Percentiles rank a stretch among this genome's conserved stretches.
These are phyloP conservation scores for Pollachius pollachius DNA, from an alignment of 2,113 vertebrate genomes.

Conservation along the genomic window DNA sequence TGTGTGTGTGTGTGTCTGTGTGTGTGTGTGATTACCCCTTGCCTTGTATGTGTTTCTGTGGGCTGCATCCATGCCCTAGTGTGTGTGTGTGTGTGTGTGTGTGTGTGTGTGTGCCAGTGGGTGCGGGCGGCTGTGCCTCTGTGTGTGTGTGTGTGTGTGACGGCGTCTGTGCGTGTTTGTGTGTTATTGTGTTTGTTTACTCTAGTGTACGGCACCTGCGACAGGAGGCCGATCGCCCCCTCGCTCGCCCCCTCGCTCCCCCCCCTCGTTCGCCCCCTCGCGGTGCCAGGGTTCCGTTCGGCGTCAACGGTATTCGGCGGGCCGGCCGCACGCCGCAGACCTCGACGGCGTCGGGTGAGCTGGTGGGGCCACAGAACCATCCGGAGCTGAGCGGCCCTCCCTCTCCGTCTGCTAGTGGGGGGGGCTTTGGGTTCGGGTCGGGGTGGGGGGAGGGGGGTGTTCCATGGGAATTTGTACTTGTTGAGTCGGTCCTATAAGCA, in stretches of 20 bases:
- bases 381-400: background rate
- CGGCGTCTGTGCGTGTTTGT: background rate
- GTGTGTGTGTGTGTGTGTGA: background rate
- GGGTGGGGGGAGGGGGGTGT: too few relatives aligned
- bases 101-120: constrained; percentile 6
- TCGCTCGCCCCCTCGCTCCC: constrained; percentile 17
- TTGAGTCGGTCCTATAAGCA: too few relatives aligned
- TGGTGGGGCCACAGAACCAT: too few relatives aligned
- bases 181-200: constrained; percentile 24
- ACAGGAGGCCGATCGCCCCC: constrained; percentile 46
- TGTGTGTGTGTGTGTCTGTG: background rate
- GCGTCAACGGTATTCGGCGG: constrained; percentile 26
- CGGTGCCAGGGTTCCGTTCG: constrained; percentile 26
- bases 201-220: constrained; percentile 63
- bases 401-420: background rate
- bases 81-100: background rate
- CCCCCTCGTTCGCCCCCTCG: background rate
- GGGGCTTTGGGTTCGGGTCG: background rate
- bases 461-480: too few relatives aligned
- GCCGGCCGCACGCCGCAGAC: constrained; percentile 21
- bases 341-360: background rate
- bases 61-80: background rate
- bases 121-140: background rate
- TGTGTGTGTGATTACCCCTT: background rate
- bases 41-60: too few relatives aligned